Conservation (phyloP, 2,888 invertebrate genomes). For the Ceratothoa steindachneri region DNA sequence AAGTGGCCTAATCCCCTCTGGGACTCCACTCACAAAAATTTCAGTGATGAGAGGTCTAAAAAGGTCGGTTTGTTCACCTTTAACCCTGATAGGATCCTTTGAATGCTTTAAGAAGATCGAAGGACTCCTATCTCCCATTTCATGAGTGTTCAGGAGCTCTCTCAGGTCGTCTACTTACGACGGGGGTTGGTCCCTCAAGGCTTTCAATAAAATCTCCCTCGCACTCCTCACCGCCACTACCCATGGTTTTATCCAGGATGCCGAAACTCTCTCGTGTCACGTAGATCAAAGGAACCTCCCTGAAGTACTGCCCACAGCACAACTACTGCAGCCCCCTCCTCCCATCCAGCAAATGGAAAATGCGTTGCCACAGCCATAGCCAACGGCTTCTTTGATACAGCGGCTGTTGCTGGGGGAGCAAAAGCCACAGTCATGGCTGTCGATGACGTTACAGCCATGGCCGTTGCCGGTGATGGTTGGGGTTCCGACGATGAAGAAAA, state of each 20-base stretch:
- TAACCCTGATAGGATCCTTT: no score
- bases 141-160: no score
- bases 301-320: constrained; percentile 69
- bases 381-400: constrained; percentile 54
- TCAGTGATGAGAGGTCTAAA: no score
- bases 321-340: constrained; percentile 76
- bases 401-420: constrained; percentile 40
- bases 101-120: no score
- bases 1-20: no score
- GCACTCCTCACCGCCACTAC: constrained; percentile 93
- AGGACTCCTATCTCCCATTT: no score
- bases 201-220: constrained; percentile 57
- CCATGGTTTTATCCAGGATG: constrained; percentile 73
- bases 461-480: constrained; percentile 64
- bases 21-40: no score
- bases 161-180: no score
- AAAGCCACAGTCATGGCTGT: constrained; percentile 50
- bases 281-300: constrained; percentile 65
- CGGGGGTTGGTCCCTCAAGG: constrained; percentile 74
- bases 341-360: constrained; percentile 86
- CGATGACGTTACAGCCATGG: constrained; percentile 48
- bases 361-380: constrained; percentile 94
- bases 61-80: no score
- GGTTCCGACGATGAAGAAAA: constrained; percentile 77
- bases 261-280: constrained; percentile 65